phyloP scores from a whole-genome alignment of 2,113 vertebrate genomes.

The Amblyopsis rosae region DNA sequence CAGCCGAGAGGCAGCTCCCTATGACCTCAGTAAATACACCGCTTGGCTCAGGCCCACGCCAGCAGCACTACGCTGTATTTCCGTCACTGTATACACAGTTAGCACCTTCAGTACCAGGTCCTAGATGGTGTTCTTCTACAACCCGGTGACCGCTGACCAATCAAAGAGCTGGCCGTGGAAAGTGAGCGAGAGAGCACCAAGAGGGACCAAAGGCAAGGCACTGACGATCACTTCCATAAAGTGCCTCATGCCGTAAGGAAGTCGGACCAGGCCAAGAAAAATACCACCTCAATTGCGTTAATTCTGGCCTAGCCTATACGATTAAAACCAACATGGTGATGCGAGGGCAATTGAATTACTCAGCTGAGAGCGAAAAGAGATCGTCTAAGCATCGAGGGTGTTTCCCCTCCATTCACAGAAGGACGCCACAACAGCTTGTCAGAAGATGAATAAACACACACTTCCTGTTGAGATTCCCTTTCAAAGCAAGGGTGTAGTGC shows the following conservation, averaged over 20 bases:
- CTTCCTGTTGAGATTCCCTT: constrained; percentile 44
- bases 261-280: constrained; percentile 80
- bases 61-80: not conserved
- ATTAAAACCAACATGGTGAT: constrained; percentile 60
- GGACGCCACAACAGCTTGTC: constrained; percentile 36
- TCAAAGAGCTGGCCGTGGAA: constrained; percentile 52
- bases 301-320: constrained; percentile 68
- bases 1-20: constrained; percentile 24
- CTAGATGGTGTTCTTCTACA: not conserved
- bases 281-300: constrained; percentile 84
- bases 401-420: constrained; percentile 35
- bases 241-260: constrained; percentile 79
- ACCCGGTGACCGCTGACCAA: constrained; percentile 44
- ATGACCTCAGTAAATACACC: constrained; percentile 36
- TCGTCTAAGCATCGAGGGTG: constrained; percentile 43
- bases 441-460: constrained; percentile 49
- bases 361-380: not conserved
- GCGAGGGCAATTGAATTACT: constrained; percentile 55
- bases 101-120: constrained; percentile 1
- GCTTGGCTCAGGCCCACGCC: constrained; percentile 1
- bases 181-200: constrained; percentile 24
- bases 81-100: not conserved
- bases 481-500: constrained; percentile 40
- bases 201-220: constrained; percentile 47
- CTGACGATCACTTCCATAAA: constrained; percentile 82